These are phyloP conservation scores for Thamnaconus septentrionalis DNA, from an alignment of 2,113 vertebrate genomes.

Conservation along the genomic window DNA sequence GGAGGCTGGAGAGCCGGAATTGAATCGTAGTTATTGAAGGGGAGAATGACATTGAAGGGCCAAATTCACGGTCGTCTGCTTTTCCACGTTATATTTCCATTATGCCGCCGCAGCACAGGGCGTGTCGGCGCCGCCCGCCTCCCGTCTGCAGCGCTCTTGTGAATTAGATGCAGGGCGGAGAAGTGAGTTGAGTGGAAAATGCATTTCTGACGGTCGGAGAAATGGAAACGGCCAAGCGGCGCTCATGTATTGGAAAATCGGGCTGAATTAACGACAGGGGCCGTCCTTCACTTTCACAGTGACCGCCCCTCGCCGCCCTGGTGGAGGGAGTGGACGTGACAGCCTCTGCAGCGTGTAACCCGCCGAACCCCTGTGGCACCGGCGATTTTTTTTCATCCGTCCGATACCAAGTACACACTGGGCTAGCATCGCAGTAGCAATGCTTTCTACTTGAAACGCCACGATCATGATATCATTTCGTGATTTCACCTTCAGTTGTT, in stretches of 20 bases:
- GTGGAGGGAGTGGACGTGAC: too few species aligned
- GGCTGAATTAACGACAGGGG: background rate
- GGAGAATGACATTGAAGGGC: constrained; percentile 65
- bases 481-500: too few species aligned
- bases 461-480: too few species aligned
- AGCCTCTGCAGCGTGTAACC: too few species aligned
- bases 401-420: background rate
- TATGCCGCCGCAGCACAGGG: constrained; percentile 26
- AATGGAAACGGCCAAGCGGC: constrained; percentile 29
- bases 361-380: background rate
- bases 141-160: constrained; percentile 34
- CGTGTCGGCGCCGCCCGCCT: constrained; percentile 15
- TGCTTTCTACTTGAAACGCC: too few species aligned
- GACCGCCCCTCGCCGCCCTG: too few species aligned
- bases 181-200: constrained; percentile 21
- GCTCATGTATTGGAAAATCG: constrained; percentile 23
- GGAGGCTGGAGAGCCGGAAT: constrained; percentile 51
- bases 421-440: too few species aligned
- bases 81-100: constrained; percentile 67
- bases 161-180: constrained; percentile 25
- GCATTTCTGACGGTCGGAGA: constrained; percentile 22
- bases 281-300: too few species aligned
- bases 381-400: background rate
- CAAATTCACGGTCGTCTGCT: constrained; percentile 64
- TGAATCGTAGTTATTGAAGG: constrained; percentile 54